Conservation (phyloP, 1,140 invertebrate genomes). For the Macrocentrus cingulum region DNA sequence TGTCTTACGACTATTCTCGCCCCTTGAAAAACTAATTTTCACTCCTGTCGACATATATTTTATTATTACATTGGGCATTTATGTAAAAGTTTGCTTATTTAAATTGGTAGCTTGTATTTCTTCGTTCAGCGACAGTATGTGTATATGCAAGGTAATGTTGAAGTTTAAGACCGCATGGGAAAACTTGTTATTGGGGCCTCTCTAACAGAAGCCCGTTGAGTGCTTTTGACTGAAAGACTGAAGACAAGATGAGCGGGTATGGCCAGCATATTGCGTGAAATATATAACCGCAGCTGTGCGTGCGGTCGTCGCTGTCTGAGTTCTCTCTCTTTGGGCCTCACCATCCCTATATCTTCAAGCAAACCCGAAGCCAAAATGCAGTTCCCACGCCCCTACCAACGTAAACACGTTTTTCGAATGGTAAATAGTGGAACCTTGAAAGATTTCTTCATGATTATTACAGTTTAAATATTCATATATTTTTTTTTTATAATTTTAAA, state of each 20-base stretch:
- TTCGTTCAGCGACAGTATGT: too few relatives aligned
- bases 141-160: too few relatives aligned
- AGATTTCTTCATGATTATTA: too few relatives aligned
- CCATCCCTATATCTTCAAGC: constrained; percentile 11
- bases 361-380: constrained; percentile 32
- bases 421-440: not conserved
- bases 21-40: not conserved
- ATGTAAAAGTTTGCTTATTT: too few relatives aligned
- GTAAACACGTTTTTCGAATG: constrained; percentile 20
- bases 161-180: constrained; percentile 6
- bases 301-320: constrained; percentile 37
- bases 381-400: constrained; percentile 41
- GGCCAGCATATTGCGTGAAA: constrained; percentile 46
- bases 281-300: constrained; percentile 50
- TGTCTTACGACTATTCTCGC: not conserved
- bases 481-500: too few relatives aligned
- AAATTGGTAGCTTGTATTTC: too few relatives aligned
- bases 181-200: constrained; percentile 19
- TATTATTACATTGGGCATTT: not conserved
- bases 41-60: not conserved
- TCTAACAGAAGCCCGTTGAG: constrained; percentile 35
- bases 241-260: constrained; percentile 26
- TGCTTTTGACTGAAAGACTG: constrained; percentile 22
- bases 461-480: too few relatives aligned
- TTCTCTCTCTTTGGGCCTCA: constrained; percentile 15